Base-by-base conservation (phyloP, 2,888 invertebrate species). In the Brachyptera putata region DNA sequence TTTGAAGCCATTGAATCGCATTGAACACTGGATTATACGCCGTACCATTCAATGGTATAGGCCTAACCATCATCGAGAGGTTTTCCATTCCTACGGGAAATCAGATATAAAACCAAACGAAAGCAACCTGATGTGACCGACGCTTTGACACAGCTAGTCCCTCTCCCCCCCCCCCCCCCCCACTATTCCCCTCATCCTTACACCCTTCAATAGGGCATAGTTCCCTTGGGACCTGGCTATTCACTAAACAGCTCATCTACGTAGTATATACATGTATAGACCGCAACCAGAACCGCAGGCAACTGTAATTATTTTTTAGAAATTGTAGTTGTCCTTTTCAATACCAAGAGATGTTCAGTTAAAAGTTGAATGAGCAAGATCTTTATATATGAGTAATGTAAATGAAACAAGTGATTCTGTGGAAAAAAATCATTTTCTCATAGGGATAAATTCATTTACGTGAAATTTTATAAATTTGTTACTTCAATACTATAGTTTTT, bases 61-160 rank as follows among this genome's bases (percentile, higher is more conserved):
- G n/a, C n/a, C n/a, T n/a, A n/a, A n/a, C n/a, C n/a, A n/a, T n/a
- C n/a, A n/a, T n/a, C n/a, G n/a, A n/a, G n/a, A n/a, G n/a, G n/a
- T n/a, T n/a, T n/a, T n/a, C 14, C 21, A 34, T 14, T 53, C 53
- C 53, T 53, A 14, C 53, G 53, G 53, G 53, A 53, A 53, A 53
- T 53, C 53, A 53, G 36, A 18, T 34, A 53, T 53, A 53, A 53
- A 53, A 53, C 53, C 36, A 53, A 36, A 34, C 53, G 21, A 46
- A 24, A 46, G 21, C 53, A 34, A 34, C 36, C 30, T 22, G 24
- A 21, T 53, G 53, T 26, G 49, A 30, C 18, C 36, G 7, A 9
- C 50, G 53, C 53, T 53, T 53, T 53, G 53, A 53, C 53, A 53
- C 36, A 53, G 34, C 53, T 13, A 48, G n/a, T n/a, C n/a, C n/a